Base-by-base conservation (phyloP, 2,888 invertebrate species). In the Limnephilus lunatus region DNA sequence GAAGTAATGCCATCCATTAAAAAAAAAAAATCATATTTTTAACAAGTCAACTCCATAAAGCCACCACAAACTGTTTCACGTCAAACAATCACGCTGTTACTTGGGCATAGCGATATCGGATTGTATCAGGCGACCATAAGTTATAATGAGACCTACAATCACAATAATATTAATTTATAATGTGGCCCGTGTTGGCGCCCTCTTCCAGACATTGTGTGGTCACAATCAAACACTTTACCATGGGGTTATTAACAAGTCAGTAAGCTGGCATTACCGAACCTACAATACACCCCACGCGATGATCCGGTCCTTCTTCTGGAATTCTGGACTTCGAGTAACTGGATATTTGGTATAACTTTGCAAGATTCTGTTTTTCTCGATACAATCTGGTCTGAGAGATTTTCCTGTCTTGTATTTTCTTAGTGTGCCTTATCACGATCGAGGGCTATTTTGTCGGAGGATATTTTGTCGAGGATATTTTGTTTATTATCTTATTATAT, bases 181-280 rank as follows among this genome's bases (percentile, higher is more conserved):
- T 30, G n/a, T 81, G n/a, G n/a, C 81, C 81, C 19, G 15, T 81
- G 30, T 81, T 31, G 32, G 83, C 32, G 83, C 86, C 53, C 86
- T 30, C 89, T 39, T 31, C 35, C 12, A 19, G 12, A 89, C 85
- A 82, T 89, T 91, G 91, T 91, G 91, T 91, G 91, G 91, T 44
- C 91, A 83, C 83, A 83, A 90, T 90, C 53, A 19, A 90, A 83
- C 90, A 85, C 90, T 82, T 44, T 44, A 81, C 48, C 85, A 85
- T 53, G 32, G 30, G 85, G 91, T 89, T 88, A 91, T 91, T 91
- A 91, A 91, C 89, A 89, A 91, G 91, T 91, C 89, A 91, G 91
- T 91, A 85, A 91, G 83, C 91, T 89, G 89, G 83, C 91, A 91
- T 91, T 91, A 91, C 91, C 68, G 53, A 35, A 83, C 82, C 39